phyloP scores from a whole-genome alignment of 1,140 invertebrate species.

The Drosophila lini region DNA sequence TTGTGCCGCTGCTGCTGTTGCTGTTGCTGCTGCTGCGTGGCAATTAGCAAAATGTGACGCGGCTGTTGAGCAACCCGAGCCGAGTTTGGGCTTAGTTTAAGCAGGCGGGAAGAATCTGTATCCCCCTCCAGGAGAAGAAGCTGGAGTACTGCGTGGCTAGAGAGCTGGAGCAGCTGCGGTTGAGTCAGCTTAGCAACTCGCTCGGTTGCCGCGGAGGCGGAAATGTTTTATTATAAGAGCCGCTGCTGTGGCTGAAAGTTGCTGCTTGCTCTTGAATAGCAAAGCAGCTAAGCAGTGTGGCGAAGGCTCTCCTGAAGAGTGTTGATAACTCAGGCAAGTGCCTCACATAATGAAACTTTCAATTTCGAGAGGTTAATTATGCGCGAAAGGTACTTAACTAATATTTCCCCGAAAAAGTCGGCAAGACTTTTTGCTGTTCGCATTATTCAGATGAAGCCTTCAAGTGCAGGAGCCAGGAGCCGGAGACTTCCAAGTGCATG shows the following conservation, averaged over 20 bases:
- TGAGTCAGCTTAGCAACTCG: conserved; percentile 35
- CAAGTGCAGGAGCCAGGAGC: conserved; percentile 11
- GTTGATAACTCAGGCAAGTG: conserved; percentile 42
- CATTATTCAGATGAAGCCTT: conserved; percentile 24
- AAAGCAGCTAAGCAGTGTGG: conserved; percentile 45
- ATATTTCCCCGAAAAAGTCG: conserved; percentile 21
- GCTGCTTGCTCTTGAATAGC: conserved; percentile 41
- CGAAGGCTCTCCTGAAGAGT: conserved; percentile 29
- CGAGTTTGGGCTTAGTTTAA: conserved; percentile 56
- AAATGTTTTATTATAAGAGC: conserved; percentile 45
- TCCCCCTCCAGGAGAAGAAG: not conserved
- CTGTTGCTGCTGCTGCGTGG: conserved; percentile 34
- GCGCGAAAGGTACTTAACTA: conserved; percentile 35
- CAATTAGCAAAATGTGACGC: conserved; percentile 62
- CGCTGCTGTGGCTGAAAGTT: conserved; percentile 14
- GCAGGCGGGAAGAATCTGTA: not conserved
- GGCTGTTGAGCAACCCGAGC: conserved; percentile 56
- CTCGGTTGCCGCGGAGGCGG: conserved; percentile 30
- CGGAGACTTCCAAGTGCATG: not conserved
- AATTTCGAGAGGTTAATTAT: conserved; percentile 52
- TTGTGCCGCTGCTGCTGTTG: conserved; percentile 22
- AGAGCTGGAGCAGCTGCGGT: conserved; percentile 13
- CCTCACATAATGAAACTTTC: conserved; percentile 38
- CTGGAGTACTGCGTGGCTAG: not conserved
- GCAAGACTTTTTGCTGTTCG: conserved; percentile 17